phyloP scores from a whole-genome alignment of 2,888 invertebrate species.

The Elgonia sp. region DNA sequence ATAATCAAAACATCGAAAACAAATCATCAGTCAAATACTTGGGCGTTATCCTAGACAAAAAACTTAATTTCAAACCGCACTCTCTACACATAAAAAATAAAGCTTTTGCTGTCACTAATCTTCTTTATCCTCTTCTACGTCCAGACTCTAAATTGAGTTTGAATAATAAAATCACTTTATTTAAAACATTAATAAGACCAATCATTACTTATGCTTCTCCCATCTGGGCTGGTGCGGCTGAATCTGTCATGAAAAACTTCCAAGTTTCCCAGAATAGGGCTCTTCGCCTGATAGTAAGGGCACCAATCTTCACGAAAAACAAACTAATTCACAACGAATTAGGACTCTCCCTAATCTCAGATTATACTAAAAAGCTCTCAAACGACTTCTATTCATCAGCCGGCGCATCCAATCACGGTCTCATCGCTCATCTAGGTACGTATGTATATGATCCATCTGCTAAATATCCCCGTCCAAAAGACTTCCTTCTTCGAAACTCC shows the following conservation, averaged over 20 bases:
- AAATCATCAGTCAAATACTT: constrained; percentile 73
- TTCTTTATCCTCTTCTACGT: constrained; percentile 50
- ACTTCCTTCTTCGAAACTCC: background rate
- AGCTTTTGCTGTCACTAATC: constrained; percentile 29
- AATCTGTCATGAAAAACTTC: background rate
- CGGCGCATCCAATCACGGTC: background rate
- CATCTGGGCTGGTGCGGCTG: constrained; percentile 46
- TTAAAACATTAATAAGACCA: constrained; percentile 77
- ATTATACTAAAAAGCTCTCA: background rate
- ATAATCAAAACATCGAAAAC: background rate
- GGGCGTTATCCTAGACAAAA: constrained; percentile 74
- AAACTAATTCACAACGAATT: background rate
- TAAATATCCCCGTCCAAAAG: constrained; percentile 20
- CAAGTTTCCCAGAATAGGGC: constrained; percentile 54
- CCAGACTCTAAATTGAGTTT: constrained; percentile 10
- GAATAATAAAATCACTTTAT: constrained; percentile 74
- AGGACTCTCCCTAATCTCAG: background rate
- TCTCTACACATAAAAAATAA: constrained; percentile 37
- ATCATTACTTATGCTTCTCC: constrained; percentile 77
- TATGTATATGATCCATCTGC: background rate
- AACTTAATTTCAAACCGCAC: constrained; percentile 71
- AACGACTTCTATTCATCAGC: background rate
- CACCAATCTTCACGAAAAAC: background rate
- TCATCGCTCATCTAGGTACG: background rate
- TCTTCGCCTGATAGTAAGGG: constrained; percentile 18